phyloP scores from a whole-genome alignment of 2,113 vertebrate genomes.

The Marmota flaviventris region DNA sequence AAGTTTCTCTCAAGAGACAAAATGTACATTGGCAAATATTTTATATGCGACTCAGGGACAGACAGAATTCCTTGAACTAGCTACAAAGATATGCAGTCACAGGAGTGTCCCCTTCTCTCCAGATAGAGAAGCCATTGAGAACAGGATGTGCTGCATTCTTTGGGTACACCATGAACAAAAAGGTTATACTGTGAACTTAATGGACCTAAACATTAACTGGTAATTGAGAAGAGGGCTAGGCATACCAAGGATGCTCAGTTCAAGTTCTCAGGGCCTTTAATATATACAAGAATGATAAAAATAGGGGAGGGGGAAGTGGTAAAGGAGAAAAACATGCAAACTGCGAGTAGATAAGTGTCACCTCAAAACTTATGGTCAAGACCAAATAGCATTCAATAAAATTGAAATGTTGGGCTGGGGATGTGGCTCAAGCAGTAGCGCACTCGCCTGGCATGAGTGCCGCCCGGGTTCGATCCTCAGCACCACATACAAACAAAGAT shows the following conservation, averaged over 20 bases:
- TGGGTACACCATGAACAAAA: not conserved
- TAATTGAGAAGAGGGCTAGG: not conserved
- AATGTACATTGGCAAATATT: constrained; percentile 18
- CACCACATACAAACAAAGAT: too few species aligned
- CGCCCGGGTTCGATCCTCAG: too few species aligned
- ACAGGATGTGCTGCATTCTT: not conserved
- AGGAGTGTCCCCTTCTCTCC: not conserved
- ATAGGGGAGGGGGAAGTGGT: not conserved
- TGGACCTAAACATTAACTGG: not conserved
- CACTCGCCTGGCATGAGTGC: too few species aligned
- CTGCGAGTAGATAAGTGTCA: not conserved
- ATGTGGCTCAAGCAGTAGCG: too few species aligned
- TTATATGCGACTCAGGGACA: not conserved
- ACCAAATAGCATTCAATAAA: not conserved
- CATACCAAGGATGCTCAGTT: too few species aligned
- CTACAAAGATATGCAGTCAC: not conserved
- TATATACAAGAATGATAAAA: not conserved
- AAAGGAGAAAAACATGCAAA: not conserved
- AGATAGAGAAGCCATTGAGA: not conserved
- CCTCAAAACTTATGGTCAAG: not conserved
- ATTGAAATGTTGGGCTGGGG: not conserved
- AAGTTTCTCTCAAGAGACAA: constrained; percentile 19
- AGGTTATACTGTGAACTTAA: not conserved
- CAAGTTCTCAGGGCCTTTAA: not conserved
- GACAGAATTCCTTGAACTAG: not conserved